Base-by-base conservation (phyloP, 37 sponge, comb jelly and placozoan genomes). In the Aphrocallistes beatrix region DNA sequence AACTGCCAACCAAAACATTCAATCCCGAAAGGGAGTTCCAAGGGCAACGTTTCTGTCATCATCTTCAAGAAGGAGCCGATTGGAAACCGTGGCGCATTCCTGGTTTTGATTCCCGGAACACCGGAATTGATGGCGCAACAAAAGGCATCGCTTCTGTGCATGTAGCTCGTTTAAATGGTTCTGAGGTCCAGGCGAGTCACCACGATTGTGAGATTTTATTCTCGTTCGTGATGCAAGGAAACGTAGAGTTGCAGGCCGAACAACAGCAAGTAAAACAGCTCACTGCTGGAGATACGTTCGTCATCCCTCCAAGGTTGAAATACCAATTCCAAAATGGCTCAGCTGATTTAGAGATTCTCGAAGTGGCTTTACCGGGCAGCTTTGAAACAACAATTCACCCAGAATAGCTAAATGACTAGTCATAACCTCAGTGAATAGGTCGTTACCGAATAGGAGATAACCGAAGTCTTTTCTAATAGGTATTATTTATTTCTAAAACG, bases 61-160 rank as follows among this genome's bases (percentile, higher is more conserved):
- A 86, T 36, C 40, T 38, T 28, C 13, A 6, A 38, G 30, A 23
- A 8, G 6, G 34, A 38, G 86, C 86, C n/a, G 23, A 8, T 1
- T 86, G 86, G 86, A 21, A 13, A 16, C 38, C 60, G 8, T n/a
- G n/a, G 60, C 13, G 17, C 38, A 23, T 34, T 16, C 81, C 10
- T 25, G 82, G 82, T 0, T 86, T 30, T 3, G 75, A 86, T 25
- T 36, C 17, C 1, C 10, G 86, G 30, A 49, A 86, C 42, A 81
- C 49, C 6, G 86, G 86, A 23, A 36, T 86, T 81, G 48, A 23
- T 38, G 28, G 0, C 1, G 86, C 86, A 45, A 86, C 86, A 1
- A 38, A 36, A 37, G 40, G 39, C 10, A 13, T 86, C 1, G 86
- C 86, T 86, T 34, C 48, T 81, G 86, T 23, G 23, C 36, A 39